Evolutionary conservation across 2,113 vertebrate genomes (phyloP).

Genomic region (Parus major): DNA sequence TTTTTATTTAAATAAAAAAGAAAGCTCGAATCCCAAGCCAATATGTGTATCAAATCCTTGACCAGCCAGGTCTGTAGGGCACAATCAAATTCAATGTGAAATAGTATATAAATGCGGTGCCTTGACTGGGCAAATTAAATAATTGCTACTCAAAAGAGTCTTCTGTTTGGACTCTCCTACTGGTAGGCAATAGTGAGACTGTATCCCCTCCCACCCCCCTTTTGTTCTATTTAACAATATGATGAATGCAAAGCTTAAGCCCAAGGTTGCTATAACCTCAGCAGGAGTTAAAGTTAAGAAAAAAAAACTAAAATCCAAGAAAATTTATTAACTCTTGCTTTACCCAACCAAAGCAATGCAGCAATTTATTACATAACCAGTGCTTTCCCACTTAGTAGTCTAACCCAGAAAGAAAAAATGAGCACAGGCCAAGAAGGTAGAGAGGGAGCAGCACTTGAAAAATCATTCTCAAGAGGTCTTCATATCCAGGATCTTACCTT

Average conservation of each 20-base stretch:
- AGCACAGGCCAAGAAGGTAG: constrained; percentile 23
- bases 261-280: constrained; percentile 76
- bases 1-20: constrained; percentile 86
- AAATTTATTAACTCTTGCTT: constrained; percentile 81
- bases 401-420: constrained; percentile 50
- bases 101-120: constrained; percentile 86
- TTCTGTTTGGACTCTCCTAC: constrained; percentile 84
- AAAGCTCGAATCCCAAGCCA: constrained; percentile 88
- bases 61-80: constrained; percentile 87
- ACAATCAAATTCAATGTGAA: constrained; percentile 90
- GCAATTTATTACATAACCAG: constrained; percentile 86
- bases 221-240: constrained; percentile 74
- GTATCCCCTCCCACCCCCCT: constrained; percentile 62
- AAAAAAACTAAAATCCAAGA: constrained; percentile 73
- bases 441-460: neutral
- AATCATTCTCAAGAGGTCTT: neutral
- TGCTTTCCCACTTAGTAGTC: constrained; percentile 76
- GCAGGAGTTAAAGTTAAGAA: constrained; percentile 77
- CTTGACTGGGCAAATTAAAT: constrained; percentile 87
- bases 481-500: neutral
- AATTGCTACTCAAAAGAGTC: constrained; percentile 83
- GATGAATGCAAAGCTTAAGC: constrained; percentile 77
- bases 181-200: constrained; percentile 84
- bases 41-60: constrained; percentile 86
- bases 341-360: constrained; percentile 86